Evolutionary conservation across 53 echinoderm and acorn worm species (phyloP).

Genomic region (Crossaster papposus): DNA sequence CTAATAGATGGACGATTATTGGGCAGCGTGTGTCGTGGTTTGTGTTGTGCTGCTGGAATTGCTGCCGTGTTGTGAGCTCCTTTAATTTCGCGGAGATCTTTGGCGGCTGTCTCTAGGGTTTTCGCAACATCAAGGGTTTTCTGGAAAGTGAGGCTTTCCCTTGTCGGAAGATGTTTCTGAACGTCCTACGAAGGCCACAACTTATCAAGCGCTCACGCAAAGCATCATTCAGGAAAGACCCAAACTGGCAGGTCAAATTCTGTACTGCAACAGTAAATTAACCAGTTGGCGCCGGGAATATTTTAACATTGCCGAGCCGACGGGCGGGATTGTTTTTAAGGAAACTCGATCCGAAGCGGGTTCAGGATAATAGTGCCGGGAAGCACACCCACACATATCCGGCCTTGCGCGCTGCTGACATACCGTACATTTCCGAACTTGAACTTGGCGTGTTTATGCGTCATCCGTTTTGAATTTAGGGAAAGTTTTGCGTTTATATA

Average conservation of each 20-base stretch:
- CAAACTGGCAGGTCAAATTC: conserved; percentile 43
- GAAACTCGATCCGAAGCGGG: no score
- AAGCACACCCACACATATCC: no score
- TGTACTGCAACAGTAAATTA: conserved; percentile 26
- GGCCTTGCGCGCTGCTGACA: no score
- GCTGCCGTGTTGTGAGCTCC: neutral
- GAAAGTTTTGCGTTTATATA: no score
- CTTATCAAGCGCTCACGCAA: conserved; percentile 39
- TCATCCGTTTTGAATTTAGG: no score
- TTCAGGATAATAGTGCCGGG: no score
- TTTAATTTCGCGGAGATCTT: conserved; percentile 30
- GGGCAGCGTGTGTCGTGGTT: neutral
- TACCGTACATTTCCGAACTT: no score
- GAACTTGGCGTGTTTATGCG: no score
- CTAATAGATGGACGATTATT: neutral
- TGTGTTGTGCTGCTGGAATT: neutral
- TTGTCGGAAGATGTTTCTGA: conserved; percentile 32
- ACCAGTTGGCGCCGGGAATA: no score
- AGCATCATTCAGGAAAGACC: conserved; percentile 35
- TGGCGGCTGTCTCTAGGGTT: conserved; percentile 32
- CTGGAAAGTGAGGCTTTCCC: conserved; percentile 35
- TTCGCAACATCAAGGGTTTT: conserved; percentile 22
- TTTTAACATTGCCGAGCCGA: no score
- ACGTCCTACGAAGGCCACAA: conserved; percentile 31
- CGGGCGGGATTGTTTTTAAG: no score